phyloP scores from a whole-genome alignment of 1,140 invertebrate genomes.

The Steinernema khuongi region DNA sequence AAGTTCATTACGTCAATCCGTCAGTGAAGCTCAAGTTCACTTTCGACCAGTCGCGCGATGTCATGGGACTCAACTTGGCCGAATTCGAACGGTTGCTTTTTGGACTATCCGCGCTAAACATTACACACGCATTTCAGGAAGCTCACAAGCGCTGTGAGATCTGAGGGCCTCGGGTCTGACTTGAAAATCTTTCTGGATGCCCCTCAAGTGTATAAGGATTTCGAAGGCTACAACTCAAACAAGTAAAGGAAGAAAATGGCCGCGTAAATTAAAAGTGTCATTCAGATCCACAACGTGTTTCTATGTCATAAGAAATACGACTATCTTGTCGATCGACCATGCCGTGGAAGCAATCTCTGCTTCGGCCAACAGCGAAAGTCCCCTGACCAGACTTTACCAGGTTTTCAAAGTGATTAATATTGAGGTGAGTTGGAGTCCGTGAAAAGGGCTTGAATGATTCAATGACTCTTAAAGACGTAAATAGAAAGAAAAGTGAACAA shows the following conservation, averaged over 20 bases:
- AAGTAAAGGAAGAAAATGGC: not conserved
- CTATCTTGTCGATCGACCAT: not conserved
- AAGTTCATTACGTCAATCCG: not conserved
- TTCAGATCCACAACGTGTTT: not conserved
- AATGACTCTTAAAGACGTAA: too few species aligned
- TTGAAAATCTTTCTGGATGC: not conserved
- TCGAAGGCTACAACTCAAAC: not conserved
- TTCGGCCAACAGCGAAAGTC: slow-evolving; percentile 9
- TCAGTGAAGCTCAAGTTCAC: not conserved
- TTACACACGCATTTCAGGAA: not conserved
- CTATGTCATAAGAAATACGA: not conserved
- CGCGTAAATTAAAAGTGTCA: not conserved
- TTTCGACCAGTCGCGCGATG: not conserved
- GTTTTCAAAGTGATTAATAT: not conserved
- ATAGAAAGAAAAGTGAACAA: too few species aligned
- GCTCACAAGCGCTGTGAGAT: not conserved
- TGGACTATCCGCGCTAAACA: not conserved
- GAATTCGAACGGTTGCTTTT: not conserved
- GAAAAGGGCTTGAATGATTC: too few species aligned
- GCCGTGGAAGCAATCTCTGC: not conserved
- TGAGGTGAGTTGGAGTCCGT: too few species aligned
- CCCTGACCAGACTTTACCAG: not conserved
- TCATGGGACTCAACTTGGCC: not conserved
- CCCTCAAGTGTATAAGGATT: not conserved
- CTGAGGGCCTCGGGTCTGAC: not conserved